These are phyloP conservation scores for Neocrepidodera transversa DNA, from an alignment of 2,888 invertebrate genomes.

Conservation along the genomic window DNA sequence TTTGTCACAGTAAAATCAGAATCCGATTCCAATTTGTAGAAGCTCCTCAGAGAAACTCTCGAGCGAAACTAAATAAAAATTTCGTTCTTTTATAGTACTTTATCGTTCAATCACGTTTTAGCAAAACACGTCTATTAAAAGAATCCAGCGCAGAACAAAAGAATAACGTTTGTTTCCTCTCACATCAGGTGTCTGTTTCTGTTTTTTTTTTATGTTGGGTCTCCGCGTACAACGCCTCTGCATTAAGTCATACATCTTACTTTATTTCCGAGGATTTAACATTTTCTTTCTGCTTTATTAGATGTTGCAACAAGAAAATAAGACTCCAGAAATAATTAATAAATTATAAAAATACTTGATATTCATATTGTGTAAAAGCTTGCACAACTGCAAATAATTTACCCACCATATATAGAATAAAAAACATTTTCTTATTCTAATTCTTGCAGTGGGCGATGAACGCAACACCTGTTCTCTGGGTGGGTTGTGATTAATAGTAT, in stretches of 20 bases:
- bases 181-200: slow-evolving; percentile 9
- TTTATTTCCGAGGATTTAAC: slow-evolving; percentile 2
- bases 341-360: neutral
- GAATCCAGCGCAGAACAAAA: slow-evolving; percentile 9
- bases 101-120: slow-evolving; percentile 16
- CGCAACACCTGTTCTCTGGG: no score
- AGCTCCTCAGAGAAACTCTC: slow-evolving; percentile 4
- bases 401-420: no score
- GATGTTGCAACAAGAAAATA: neutral
- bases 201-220: neutral
- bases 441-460: no score
- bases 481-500: no score
- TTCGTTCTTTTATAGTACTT: slow-evolving; percentile 9
- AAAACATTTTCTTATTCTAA: no score
- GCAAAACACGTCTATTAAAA: slow-evolving; percentile 14
- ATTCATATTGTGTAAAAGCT: neutral
- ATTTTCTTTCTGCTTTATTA: neutral
- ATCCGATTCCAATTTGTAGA: slow-evolving; percentile 12
- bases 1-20: slow-evolving; percentile 13
- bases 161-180: slow-evolving; percentile 6
- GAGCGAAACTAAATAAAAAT: slow-evolving; percentile 12
- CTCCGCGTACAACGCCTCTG: neutral
- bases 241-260: neutral
- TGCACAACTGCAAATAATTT: no score
- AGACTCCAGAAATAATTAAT: neutral